Percentiles rank a stretch among this genome's conserved stretches.
These are phyloP conservation scores for Clistopyga incitator DNA, from an alignment of 2,888 invertebrate genomes.

Conservation along the genomic window DNA sequence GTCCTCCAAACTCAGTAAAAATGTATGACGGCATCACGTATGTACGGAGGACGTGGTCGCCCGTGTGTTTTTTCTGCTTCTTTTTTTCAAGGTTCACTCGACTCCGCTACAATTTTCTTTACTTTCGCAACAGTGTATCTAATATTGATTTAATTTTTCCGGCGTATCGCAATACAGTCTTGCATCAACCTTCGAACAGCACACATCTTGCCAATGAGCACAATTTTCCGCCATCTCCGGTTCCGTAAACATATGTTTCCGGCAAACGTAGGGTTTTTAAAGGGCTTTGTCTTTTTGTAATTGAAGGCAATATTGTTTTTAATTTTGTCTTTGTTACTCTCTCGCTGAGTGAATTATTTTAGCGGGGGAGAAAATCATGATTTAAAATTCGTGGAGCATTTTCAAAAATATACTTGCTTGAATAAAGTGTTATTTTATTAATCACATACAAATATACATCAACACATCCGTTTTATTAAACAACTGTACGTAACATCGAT, in stretches of 20 bases:
- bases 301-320: too few species aligned
- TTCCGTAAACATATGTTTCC: neutral
- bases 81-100: neutral
- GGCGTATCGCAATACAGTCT: neutral
- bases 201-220: neutral
- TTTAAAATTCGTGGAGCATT: too few species aligned
- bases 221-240: neutral
- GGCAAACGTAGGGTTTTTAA: neutral
- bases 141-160: constrained; percentile 4
- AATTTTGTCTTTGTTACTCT: too few species aligned
- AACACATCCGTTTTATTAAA: neutral
- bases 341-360: too few species aligned
- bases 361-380: too few species aligned
- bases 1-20: neutral
- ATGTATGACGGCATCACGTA: neutral
- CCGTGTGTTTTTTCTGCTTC: neutral
- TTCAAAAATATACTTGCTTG: too few species aligned
- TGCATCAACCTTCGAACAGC: constrained; percentile 2
- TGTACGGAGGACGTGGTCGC: neutral
- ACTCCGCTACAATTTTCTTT: neutral
- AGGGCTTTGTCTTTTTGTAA: too few species aligned
- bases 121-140: neutral
- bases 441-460: neutral
- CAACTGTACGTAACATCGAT: constrained; percentile 60
- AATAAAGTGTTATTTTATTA: neutral